These are phyloP conservation scores for Lanius ludovicianus DNA, from an alignment of 2,113 vertebrate genomes.

Conservation along the genomic window DNA sequence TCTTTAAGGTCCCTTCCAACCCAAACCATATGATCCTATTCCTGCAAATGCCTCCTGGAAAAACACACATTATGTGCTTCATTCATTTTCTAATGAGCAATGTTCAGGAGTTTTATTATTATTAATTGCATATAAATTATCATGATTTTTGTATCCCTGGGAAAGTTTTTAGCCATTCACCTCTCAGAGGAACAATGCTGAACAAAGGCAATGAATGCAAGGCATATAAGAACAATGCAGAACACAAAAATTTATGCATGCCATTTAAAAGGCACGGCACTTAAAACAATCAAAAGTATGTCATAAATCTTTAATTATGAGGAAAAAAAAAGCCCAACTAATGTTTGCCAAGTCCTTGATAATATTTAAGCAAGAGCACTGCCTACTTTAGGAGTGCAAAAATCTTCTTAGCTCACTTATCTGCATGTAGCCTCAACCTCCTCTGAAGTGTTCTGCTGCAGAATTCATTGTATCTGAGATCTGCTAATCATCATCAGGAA, in stretches of 20 bases:
- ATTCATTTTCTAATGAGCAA: conserved; percentile 44
- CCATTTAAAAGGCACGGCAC: conserved; percentile 42
- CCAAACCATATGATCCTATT: background rate
- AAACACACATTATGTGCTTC: conserved; percentile 22
- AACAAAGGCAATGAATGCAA: conserved; percentile 21
- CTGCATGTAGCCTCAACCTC: background rate
- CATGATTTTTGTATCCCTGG: conserved; percentile 49
- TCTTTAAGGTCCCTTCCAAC: background rate
- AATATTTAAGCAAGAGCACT: conserved; percentile 15
- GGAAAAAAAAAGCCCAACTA: background rate
- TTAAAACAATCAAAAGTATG: conserved; percentile 37
- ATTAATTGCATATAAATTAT: conserved; percentile 69
- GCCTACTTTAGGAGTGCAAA: conserved; percentile 7
- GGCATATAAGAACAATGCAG: conserved; percentile 23
- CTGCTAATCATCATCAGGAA: conserved; percentile 59
- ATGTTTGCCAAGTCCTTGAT: conserved; percentile 42
- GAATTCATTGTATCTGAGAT: conserved; percentile 38
- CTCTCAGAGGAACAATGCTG: conserved; percentile 41
- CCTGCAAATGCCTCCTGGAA: conserved; percentile 29
- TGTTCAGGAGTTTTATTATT: conserved; percentile 38
- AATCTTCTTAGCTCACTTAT: background rate
- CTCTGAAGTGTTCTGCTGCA: conserved; percentile 29
- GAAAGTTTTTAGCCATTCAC: conserved; percentile 58
- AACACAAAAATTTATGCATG: conserved; percentile 62
- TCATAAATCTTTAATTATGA: conserved; percentile 46